Conservation (phyloP, 2,113 vertebrate species). For the Marcusenius ussheri region DNA sequence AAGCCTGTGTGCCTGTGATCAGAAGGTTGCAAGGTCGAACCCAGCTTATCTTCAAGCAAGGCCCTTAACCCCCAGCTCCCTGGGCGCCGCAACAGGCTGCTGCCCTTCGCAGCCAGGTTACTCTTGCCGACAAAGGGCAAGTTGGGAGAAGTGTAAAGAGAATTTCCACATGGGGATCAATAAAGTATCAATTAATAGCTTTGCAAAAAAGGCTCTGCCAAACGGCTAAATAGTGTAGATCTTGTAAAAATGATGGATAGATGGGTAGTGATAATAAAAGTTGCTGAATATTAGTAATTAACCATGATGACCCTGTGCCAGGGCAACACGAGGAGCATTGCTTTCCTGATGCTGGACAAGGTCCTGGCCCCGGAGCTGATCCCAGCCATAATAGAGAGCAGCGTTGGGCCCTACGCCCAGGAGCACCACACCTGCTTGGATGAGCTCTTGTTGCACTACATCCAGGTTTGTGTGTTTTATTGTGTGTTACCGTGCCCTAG, state of each 20-base stretch:
- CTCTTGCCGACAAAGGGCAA: too few relatives aligned
- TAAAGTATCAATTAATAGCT: neutral
- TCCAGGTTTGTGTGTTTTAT: constrained; percentile 67
- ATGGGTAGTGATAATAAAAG: neutral
- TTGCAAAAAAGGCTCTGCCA: neutral
- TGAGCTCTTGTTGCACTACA: constrained; percentile 80
- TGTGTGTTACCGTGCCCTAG: neutral
- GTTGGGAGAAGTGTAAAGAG: too few relatives aligned
- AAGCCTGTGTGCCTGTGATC: too few relatives aligned
- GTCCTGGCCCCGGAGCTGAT: constrained; percentile 84
- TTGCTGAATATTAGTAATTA: neutral
- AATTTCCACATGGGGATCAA: too few relatives aligned
- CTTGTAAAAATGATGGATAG: neutral
- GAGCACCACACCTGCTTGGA: constrained; percentile 76
- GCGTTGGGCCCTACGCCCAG: constrained; percentile 71
- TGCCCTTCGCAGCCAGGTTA: too few relatives aligned
- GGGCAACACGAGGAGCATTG: constrained; percentile 75
- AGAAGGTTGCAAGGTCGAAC: too few relatives aligned
- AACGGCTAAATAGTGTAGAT: neutral
- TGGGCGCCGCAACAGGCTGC: too few relatives aligned
- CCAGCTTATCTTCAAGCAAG: too few relatives aligned
- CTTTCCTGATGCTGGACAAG: constrained; percentile 90
- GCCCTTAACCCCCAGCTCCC: too few relatives aligned
- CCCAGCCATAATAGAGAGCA: constrained; percentile 67
- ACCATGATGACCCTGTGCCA: constrained; percentile 36